Evolutionary conservation across 2,888 invertebrate genomes (phyloP), one percentile per base, ranked within the genome.

Genomic region (Onthophagus sagittarius): DNA sequence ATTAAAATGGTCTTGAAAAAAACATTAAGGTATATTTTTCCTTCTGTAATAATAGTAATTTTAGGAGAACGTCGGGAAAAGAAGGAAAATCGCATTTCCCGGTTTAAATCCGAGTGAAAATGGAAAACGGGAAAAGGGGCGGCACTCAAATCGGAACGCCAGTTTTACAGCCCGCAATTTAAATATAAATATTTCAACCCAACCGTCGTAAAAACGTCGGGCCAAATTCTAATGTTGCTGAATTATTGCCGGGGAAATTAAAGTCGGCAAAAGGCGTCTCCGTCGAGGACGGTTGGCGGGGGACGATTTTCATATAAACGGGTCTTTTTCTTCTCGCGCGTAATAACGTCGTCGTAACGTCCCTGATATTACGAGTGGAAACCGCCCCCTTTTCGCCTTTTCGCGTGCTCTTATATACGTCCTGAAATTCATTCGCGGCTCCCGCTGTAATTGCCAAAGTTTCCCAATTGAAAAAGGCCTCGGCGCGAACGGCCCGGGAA

Each of bases 131-230:
- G 32, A 23, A 67, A 23, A 64, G 23, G 32, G 9, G 32, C 31
- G 23, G 5, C 67, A 67, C 67, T 67, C 67, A 67, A 67, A 31
- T 67, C 67, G 31, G 31, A 15, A n/a, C 31, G 23, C n/a, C 32
- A n/a, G 23, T 67, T 31, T 67, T 67, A 31, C 67, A 23, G 63
- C 65, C 31, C 53, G 71, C 77, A 77, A 77, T 77, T 76, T 72
- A 76, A 77, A 78, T 78, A 77, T 77, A 77, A 78, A 78, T 77
- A 78, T 79, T 77, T 78, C 75, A 78, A 77, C 62, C 72, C 39
- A 64, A 65, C 69, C 72, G 77, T 77, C 77, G 76, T 77, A 77
- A 77, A 77, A 77, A 77, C 76, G 77, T 77, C 77, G 75, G 71
- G 72, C 63, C 72, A 73, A 75, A 77, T 77, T 77, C 75, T 77